Evolutionary conservation across 30 jellyfish, hydroid and myxozoan species (phyloP), one percentile per base, ranked within the genome.

Genomic region (Chrysaora quinquecirrha): DNA sequence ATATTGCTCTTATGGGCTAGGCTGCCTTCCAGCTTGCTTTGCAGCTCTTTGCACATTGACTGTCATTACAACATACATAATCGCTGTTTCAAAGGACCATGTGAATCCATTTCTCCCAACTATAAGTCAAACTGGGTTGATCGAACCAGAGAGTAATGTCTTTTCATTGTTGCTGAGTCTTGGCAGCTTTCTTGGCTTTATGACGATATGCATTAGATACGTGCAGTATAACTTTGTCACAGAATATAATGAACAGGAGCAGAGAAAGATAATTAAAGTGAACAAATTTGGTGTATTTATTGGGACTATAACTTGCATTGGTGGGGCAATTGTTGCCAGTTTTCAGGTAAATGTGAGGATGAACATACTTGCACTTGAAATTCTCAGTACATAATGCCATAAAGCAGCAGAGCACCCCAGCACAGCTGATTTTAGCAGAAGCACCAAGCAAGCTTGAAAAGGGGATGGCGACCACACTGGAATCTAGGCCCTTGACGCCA

Each of bases 281-380:
- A 91, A 91, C 48, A 71, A 78, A 65, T 22, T 80, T 16, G 87
- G 91, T 18, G 65, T 80, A 7, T 76, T 64, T 1, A 48, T 86
- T 85, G 98, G 98, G 21, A 66, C 75, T 18, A 35, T 86, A 0
- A 75, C 96, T 22, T 85, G 96, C 54, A 34, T 87, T 80, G 98
- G 98, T 46, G 96, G 90, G 22, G 87, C 85, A 19, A 34, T 91
- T 48, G 98, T 91, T 61, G 96, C 98, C 10, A 70, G 82, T 30
- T 91, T 85, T 65, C 98, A 91, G 96, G 98, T 91, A 54, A 71
- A 21, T n/a, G n/a, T n/a, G n/a, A n/a, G n/a, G n/a, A n/a, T n/a
- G n/a, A n/a, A n/a, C n/a, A n/a, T n/a, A n/a, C n/a, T n/a, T n/a
- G n/a, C n/a, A n/a, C n/a, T n/a, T n/a, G n/a, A n/a, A n/a, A n/a